Base-by-base conservation (phyloP, 2,888 invertebrate genomes). In the Ichneumon xanthorius region DNA sequence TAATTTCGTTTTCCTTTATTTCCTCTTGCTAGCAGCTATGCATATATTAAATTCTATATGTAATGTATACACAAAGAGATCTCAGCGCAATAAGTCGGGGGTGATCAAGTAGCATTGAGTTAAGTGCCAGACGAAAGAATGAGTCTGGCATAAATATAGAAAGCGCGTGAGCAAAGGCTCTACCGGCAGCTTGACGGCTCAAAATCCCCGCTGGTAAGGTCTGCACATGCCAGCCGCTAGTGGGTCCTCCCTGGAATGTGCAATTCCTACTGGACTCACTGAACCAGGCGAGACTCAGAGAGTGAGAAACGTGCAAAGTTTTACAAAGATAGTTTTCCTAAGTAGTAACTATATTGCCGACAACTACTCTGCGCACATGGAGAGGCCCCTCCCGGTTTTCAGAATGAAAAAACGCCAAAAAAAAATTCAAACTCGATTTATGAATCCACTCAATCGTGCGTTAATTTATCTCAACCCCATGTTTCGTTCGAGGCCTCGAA, bases 331-430 rank as follows among this genome's bases (percentile, higher is more conserved):
- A 30, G 33, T 78, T 40, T 61, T 84, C 67, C 55, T 33, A 67
- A 48, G 48, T 37, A 65, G 73, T 65, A 55, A 22, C 26, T 70
- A 40, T 11, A 11, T 30, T 63, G 63, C 68, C 30, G 63, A 53
- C 50, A 82, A 61, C 65, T 85, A 14, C 75, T 75, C 67, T n/a
- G 2, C 75, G 30, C 33, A 63, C 50, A 63, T 7, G 40, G 72
- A 79, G 79, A 80, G 82, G 79, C 82, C 72, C 79, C 67, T 72
- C 71, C 71, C 72, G 81, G 76, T 82, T 75, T 79, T 82, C 82
- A 71, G 37, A 33, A 26, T 5, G 33, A 33, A 7, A 40, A 70
- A 48, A 73, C 11, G 48, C 45, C 70, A 68, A 61, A 78, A 68
- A 61, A 78, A 71, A 37, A 61, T 45, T 16, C 5, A 48, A 50